Evolutionary conservation across 2,113 vertebrate species (phyloP), one percentile per base, ranked within the genome.

Genomic region (Phyllostomus discolor): DNA sequence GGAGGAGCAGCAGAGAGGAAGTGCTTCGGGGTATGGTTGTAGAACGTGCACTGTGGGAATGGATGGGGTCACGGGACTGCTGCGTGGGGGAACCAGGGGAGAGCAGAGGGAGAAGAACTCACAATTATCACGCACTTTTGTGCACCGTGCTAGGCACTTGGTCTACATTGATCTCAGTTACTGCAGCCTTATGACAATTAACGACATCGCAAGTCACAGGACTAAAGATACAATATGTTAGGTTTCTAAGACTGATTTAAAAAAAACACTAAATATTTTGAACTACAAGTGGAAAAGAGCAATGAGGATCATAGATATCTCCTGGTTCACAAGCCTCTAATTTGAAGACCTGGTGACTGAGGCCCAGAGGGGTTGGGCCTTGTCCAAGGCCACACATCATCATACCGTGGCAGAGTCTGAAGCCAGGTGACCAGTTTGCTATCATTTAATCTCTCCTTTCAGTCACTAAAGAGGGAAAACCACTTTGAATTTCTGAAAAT

Each of bases 191-290:
- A 4, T 2, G 57, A 20, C n/a, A 15, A 19, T 17, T 72, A n/a
- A 0, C 66, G 54, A 73, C 69, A 54, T 54, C 14, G 24, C 15
- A 9, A 87, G 24, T 81, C 6, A 33, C 4, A 62, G 52, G 3
- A 41, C n/a, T 78, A 52, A 19, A 4, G n/a, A 41, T 83, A 43
- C 69, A n/a, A 41, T 28, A 64, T 31, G 6, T 81, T 35, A 52
- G 38, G 52, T 59, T 83, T 33, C 82, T 78, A 75, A 79, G 57
- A 78, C 64, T 66, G 38, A 0, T 70, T 62, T 28, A 35, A 69
- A 80, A 59, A 28, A 90, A 85, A 75, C 59, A 15, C 62, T 90
- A 33, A 26, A n/a, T 92, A 43, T 50, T 79, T 92, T 93, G 62
- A 95, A 83, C 50, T 70, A 31, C 31, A 12, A 87, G 14, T 50